Evolutionary conservation across 1,140 invertebrate species (phyloP), one percentile per base, ranked within the genome.

Genomic region (Cepaea nemoralis): DNA sequence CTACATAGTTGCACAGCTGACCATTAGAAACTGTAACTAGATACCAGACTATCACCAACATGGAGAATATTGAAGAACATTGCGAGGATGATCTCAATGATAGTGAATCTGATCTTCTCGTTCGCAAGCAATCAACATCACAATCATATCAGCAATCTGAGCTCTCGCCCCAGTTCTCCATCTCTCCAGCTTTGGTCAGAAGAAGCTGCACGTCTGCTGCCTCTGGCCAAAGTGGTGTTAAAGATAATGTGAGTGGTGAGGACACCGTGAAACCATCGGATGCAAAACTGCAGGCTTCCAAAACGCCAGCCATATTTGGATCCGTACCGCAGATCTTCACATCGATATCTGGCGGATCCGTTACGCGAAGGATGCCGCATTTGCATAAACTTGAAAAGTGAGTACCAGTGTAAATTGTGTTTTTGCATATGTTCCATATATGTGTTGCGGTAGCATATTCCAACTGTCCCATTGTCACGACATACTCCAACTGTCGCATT

Each of bases 41-140:
- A 45, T 19, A 45, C 8, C 42, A 59, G n/a, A 59, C 12, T 5
- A 59, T 19, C 59, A 63, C n/a, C n/a, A 63, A 10, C 5, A 63
- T 63, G 59, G 59, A 63, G 59, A 63, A 63, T 63, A 63, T 63
- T 31, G 59, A 63, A 31, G 59, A 63, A 31, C 59, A 63, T 63
- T 27, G 59, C n/a, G 59, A 63, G n/a, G 59, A 63, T 16, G 27
- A 63, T 14, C n/a, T 31, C 2, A 22, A 63, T 63, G 59, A 63
- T 31, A 16, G 19, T 31, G 59, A 63, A 27, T 63, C 59, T 63
- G 27, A 63, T 31, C 3, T 63, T 31, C 59, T 63, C 22, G 22
- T 63, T 6, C 1, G 33, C 1, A 19, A 31, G 1, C 6, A 31
- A 5, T 6, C 59, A 63, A 27, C 6, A 63, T 10, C 6, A 2